Evolutionary conservation across 2,113 vertebrate species (phyloP).

Genomic region (Gavialis gangeticus): DNA sequence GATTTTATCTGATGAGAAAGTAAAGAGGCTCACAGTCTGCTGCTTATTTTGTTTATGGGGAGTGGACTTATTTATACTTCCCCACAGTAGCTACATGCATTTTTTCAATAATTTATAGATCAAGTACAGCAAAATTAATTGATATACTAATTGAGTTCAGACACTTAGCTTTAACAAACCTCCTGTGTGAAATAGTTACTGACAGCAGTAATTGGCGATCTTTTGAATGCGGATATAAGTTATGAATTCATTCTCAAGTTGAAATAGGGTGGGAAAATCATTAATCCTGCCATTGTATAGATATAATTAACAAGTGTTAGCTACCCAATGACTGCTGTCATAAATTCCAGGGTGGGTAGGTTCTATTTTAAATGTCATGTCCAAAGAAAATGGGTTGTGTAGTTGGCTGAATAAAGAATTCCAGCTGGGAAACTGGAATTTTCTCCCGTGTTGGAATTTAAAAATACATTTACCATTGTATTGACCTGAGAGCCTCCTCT

Average conservation of each 20-base stretch:
- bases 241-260: slow-evolving; percentile 70
- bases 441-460: background rate
- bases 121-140: slow-evolving; percentile 73
- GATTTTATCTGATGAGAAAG: background rate
- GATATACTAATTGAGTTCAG: slow-evolving; percentile 74
- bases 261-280: slow-evolving; percentile 78
- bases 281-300: slow-evolving; percentile 80
- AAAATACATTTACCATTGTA: background rate
- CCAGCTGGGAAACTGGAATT: slow-evolving; percentile 14
- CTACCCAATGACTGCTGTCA: slow-evolving; percentile 78
- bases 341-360: slow-evolving; percentile 69
- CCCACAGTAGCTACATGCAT: slow-evolving; percentile 32
- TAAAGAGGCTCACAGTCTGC: slow-evolving; percentile 12
- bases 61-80: slow-evolving; percentile 72
- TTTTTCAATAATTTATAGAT: slow-evolving; percentile 82
- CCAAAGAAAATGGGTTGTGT: slow-evolving; percentile 34
- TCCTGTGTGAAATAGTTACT: slow-evolving; percentile 70
- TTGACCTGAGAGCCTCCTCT: background rate
- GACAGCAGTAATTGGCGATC: slow-evolving; percentile 54
- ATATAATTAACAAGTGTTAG: slow-evolving; percentile 78
- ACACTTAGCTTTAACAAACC: slow-evolving; percentile 54
- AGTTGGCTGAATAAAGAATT: slow-evolving; percentile 32
- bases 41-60: slow-evolving; percentile 62
- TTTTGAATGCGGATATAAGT: slow-evolving; percentile 63
- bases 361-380: slow-evolving; percentile 67